Evolutionary conservation across 2,888 invertebrate species (phyloP), one percentile per base, ranked within the genome.

Genomic region (Noctua janthina): DNA sequence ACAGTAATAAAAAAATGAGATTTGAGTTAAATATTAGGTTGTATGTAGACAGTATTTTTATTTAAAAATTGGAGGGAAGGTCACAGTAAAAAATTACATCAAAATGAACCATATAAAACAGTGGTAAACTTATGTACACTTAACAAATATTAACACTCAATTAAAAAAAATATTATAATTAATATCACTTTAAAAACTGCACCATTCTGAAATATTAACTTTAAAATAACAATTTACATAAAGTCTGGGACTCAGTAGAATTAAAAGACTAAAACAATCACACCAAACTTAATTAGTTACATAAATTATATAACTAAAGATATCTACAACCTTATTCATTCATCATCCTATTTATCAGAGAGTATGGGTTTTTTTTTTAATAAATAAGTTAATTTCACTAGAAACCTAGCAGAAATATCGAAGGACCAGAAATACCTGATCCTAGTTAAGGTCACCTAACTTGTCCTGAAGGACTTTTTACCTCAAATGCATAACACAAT

Each of bases 131-230:
- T 35, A 20, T 39, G 20, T 66, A 66, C 66, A 39, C 35, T 59
- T n/a, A 76, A 54, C 39, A 77, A 69, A 69, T 29, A 68, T 68
- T 43, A 20, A 49, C 56, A 54, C 10, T 46, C 49, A 76, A 68
- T 46, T 29, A 76, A 4, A 75, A 72, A 81, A 81, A 5, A 77
- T n/a, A 81, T 68, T 76, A 81, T 15, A 59, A 83, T 72, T 83
- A 81, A 85, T 83, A 83, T 83, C 85, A 83, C 83, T 64, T 64
- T 15, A 56, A 68, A 80, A 64, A 85, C 35, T 81, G 76, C 85
- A 85, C 62, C 29, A 17, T 66, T 69, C 20, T 62, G 15, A 84
- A 70, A 83, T 46, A 83, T 39, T 46, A 56, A 49, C 66, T 67
- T 51, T 67, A 54, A 80, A 71, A 5, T 35, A 69, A 68, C n/a